Conservation (phyloP, 37 sponge, comb jelly and placozoan genomes). For the Tethya wilhelma region DNA sequence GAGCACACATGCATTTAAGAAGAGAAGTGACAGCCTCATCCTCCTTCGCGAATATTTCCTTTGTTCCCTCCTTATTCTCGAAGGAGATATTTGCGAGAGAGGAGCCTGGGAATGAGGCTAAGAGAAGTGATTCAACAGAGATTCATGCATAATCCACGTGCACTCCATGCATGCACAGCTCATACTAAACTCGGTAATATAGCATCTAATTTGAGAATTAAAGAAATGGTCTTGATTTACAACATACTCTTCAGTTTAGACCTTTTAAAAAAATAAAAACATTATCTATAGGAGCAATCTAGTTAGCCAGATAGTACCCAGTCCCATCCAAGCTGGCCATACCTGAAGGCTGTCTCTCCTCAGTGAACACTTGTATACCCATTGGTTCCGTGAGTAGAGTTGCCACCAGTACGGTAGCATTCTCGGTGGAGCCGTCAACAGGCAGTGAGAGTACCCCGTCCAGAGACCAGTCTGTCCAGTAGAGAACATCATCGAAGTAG, state of each 20-base stretch:
- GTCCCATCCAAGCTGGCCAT: too few species aligned
- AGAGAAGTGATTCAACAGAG: not conserved
- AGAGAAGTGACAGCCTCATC: too few species aligned
- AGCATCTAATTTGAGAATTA: not conserved
- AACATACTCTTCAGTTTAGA: too few species aligned
- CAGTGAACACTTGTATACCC: slow-evolving; percentile 18
- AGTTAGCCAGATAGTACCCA: too few species aligned
- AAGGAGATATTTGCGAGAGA: too few species aligned
- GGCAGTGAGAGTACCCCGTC: slow-evolving; percentile 23
- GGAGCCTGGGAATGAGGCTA: too few species aligned
- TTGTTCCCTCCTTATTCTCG: not conserved
- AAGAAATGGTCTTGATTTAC: too few species aligned
- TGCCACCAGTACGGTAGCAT: not conserved
- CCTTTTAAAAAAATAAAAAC: too few species aligned
- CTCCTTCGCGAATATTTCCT: too few species aligned
- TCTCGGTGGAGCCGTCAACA: not conserved
- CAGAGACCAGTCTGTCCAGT: slow-evolving; percentile 67
- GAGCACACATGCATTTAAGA: too few species aligned
- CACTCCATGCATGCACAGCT: not conserved
- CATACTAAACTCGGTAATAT: not conserved
- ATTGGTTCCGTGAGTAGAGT: not conserved
- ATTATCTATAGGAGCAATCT: too few species aligned
- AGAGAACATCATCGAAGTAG: slow-evolving; percentile 46
- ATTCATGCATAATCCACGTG: not conserved
- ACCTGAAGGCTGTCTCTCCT: slow-evolving; percentile 25